Conservation (phyloP, 1,140 invertebrate species). For the Idris sp. region DNA sequence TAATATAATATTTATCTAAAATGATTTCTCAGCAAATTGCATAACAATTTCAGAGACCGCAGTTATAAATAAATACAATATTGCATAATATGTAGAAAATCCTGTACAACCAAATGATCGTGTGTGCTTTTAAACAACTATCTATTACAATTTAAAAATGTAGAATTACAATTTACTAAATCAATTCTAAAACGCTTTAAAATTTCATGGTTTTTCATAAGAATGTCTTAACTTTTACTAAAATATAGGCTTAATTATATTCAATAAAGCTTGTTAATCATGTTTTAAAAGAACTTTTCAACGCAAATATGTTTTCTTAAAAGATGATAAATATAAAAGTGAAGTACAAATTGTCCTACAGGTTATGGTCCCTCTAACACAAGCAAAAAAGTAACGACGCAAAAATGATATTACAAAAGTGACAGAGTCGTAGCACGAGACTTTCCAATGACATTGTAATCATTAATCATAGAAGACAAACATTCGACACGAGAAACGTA, state of each 20-base stretch:
- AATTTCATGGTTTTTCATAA: no score
- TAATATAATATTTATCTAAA: slow-evolving; percentile 46
- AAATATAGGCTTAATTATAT: no score
- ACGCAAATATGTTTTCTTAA: slow-evolving; percentile 17
- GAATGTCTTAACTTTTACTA: no score
- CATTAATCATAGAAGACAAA: slow-evolving; percentile 33
- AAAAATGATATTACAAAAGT: slow-evolving; percentile 22
- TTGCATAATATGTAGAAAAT: slow-evolving; percentile 48
- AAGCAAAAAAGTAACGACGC: not conserved
- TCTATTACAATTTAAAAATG: no score
- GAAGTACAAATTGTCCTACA: not conserved
- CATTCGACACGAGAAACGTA: slow-evolving; percentile 32
- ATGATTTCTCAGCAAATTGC: slow-evolving; percentile 34
- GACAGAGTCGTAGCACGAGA: slow-evolving; percentile 14
- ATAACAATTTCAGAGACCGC: slow-evolving; percentile 27
- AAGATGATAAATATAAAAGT: slow-evolving; percentile 14
- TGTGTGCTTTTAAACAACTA: no score
- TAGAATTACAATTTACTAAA: no score
- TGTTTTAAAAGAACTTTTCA: no score
- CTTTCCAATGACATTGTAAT: slow-evolving; percentile 21
- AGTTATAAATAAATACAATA: slow-evolving; percentile 32
- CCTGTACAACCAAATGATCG: no score
- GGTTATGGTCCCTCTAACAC: not conserved
- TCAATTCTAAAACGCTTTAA: no score
- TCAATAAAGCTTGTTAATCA: no score